Conservation (phyloP, 2,888 invertebrate genomes). For the Cataglyphis altisquamis region DNA sequence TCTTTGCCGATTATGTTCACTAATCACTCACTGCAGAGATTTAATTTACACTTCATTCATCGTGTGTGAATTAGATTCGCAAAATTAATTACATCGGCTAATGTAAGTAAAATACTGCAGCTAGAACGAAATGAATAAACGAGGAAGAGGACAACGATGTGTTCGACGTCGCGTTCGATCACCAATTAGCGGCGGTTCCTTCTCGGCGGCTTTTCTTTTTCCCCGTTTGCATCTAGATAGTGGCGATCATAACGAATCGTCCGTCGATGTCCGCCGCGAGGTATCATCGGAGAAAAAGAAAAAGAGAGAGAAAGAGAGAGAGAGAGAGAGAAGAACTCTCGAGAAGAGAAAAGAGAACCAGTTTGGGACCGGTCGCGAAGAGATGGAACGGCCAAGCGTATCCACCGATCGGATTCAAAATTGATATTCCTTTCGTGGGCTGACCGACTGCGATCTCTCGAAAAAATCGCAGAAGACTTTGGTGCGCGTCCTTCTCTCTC, state of each 20-base stretch:
- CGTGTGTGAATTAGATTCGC: constrained; percentile 37
- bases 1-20: not conserved
- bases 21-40: not conserved
- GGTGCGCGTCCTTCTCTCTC: constrained; percentile 31
- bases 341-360: constrained; percentile 73
- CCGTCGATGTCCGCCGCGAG: constrained; percentile 71
- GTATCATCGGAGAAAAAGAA: constrained; percentile 53
- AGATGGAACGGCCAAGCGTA: constrained; percentile 77
- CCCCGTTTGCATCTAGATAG: constrained; percentile 70
- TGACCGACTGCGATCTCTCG: constrained; percentile 58
- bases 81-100: constrained; percentile 19
- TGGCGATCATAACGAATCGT: constrained; percentile 78
- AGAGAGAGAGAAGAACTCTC: constrained; percentile 54
- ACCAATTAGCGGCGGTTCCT: constrained; percentile 71
- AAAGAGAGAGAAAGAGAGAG: not conserved
- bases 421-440: constrained; percentile 79
- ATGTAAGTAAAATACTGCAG: constrained; percentile 41
- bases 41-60: not conserved
- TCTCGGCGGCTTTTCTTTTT: constrained; percentile 57
- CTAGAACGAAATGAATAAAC: constrained; percentile 33
- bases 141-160: constrained; percentile 54
- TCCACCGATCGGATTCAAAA: constrained; percentile 81
- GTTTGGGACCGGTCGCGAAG: constrained; percentile 78
- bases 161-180: constrained; percentile 69
- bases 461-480: constrained; percentile 70